Percentiles rank a stretch among this genome's conserved stretches.
Evolutionary conservation across 1,140 invertebrate species (phyloP).

Genomic region (Rhagoletis pomonella): DNA sequence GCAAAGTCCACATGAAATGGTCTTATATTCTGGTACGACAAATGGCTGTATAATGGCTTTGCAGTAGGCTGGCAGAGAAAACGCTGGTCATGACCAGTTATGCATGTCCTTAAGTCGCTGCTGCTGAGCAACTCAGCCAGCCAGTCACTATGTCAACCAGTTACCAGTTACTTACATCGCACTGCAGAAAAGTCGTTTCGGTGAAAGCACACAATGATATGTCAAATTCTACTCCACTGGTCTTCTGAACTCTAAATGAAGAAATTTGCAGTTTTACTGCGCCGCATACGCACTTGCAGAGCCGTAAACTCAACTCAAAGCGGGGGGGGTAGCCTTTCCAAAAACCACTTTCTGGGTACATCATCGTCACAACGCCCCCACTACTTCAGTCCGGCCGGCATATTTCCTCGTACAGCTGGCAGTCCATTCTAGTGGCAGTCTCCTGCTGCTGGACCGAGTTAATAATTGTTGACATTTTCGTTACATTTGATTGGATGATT

Average conservation of each 20-base stretch:
- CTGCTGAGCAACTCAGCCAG: background rate
- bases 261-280: background rate
- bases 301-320: too few species aligned
- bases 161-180: slow-evolving; percentile 23
- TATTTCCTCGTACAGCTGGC: too few species aligned
- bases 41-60: slow-evolving; percentile 11
- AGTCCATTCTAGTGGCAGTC: background rate
- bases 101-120: background rate
- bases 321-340: too few species aligned
- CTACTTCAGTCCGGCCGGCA: too few species aligned
- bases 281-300: too few species aligned
- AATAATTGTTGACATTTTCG: slow-evolving; percentile 44
- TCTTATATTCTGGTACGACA: slow-evolving; percentile 31
- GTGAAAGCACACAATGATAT: background rate
- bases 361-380: background rate
- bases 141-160: slow-evolving; percentile 42
- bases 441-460: background rate
- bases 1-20: background rate
- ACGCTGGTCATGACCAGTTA: background rate
- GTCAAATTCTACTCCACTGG: background rate
- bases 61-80: background rate
- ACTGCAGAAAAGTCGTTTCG: background rate
- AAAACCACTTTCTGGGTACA: too few species aligned
- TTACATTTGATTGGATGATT: slow-evolving; percentile 40
- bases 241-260: background rate